A percentile compares a stretch with the other conserved stretches of the same genome.
phyloP scores from a whole-genome alignment of 2,888 invertebrate species.

The Eutolmus rufibarbis region DNA sequence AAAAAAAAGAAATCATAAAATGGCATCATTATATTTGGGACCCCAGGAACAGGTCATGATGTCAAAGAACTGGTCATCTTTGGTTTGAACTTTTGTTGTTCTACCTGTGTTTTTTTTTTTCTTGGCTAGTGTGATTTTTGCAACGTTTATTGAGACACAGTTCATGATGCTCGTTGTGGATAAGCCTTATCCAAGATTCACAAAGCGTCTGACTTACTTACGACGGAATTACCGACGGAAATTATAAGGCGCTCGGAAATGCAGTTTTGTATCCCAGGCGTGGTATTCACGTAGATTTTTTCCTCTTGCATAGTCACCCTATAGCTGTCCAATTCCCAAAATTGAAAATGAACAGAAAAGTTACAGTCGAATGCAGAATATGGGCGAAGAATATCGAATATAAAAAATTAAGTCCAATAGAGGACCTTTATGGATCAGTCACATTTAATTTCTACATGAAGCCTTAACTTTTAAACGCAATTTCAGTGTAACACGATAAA shows the following conservation, averaged over 20 bases:
- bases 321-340: constrained; percentile 8
- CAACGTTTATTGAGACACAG: neutral
- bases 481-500: too few species aligned
- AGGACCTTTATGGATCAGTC: neutral
- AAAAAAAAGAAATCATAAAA: neutral
- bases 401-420: neutral
- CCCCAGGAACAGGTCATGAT: neutral
- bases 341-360: neutral
- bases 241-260: neutral
- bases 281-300: neutral
- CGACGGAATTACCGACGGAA: neutral
- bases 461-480: neutral
- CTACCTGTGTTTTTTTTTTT: neutral
- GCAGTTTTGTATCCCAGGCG: neutral
- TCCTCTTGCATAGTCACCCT: neutral
- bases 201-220: neutral
- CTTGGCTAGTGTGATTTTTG: neutral
- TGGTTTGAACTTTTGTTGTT: neutral
- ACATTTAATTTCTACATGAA: neutral
- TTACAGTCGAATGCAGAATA: constrained; percentile 3
- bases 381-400: neutral
- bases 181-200: neutral
- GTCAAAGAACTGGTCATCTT: neutral
- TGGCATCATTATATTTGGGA: neutral
- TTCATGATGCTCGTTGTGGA: neutral